These are phyloP conservation scores for Pectinophora gossypiella DNA, from an alignment of 1,140 invertebrate species.

Conservation along the genomic window DNA sequence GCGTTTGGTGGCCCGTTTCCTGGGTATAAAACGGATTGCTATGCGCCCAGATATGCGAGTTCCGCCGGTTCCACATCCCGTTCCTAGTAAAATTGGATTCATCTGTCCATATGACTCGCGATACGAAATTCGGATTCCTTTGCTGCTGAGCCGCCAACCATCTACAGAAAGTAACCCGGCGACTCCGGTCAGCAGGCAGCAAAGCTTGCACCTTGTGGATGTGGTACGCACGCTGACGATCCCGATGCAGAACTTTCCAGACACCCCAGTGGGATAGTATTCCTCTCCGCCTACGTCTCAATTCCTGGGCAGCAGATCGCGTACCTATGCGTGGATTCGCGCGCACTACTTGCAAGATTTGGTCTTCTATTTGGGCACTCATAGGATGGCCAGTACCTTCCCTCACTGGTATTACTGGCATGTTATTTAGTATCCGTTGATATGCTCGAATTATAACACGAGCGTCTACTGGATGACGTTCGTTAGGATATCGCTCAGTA, in stretches of 20 bases:
- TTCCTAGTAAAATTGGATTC: background rate
- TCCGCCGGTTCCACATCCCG: background rate
- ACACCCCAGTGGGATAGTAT: background rate
- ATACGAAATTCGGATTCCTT: background rate
- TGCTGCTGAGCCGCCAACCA: background rate
- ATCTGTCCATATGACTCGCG: background rate
- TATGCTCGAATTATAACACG: background rate
- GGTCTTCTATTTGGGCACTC: background rate
- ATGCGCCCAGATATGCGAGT: background rate
- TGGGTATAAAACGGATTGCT: background rate
- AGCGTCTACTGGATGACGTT: background rate
- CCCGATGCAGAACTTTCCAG: background rate
- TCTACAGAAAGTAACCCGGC: background rate
- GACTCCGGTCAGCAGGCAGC: background rate
- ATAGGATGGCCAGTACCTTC: background rate
- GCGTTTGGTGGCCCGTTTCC: background rate
- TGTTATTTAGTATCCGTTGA: background rate
- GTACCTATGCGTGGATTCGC: no score
- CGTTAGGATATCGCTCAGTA: background rate
- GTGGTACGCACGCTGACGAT: background rate
- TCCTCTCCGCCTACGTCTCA: no score
- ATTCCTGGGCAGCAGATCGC: no score
- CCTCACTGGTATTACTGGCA: background rate
- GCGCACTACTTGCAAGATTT: background rate
- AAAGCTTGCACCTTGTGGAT: background rate